phyloP scores from a whole-genome alignment of 2,797 vertebrate genomes.

The Chanos chanos region DNA sequence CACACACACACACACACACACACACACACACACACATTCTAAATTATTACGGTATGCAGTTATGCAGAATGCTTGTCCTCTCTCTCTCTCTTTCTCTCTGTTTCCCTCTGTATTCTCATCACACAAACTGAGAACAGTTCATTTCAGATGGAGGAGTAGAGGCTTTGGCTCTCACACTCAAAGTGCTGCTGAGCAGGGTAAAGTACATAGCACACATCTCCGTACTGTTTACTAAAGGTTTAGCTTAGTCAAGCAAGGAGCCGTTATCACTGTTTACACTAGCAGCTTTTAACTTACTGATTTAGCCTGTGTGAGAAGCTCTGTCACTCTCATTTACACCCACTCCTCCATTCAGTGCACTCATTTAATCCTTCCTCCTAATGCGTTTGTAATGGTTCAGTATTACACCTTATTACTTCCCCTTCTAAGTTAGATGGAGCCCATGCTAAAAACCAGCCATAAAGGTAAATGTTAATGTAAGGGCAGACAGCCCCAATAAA shows the following conservation, averaged over 20 bases:
- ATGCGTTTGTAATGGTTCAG: constrained; percentile 11
- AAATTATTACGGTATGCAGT: no score
- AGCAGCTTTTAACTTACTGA: constrained; percentile 35
- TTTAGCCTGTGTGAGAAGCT: constrained; percentile 11
- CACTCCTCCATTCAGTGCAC: constrained; percentile 2
- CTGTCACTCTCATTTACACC: constrained; percentile 16
- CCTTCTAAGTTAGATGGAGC: neutral
- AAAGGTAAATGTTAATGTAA: no score
- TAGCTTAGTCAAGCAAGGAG: constrained; percentile 32
- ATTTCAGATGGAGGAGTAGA: constrained; percentile 29
- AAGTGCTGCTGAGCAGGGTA: constrained; percentile 14
- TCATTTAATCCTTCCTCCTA: neutral
- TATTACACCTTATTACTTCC: constrained; percentile 8
- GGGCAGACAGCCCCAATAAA: no score
- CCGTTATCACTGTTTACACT: constrained; percentile 43
- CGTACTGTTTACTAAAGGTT: constrained; percentile 26
- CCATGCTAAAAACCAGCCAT: no score
- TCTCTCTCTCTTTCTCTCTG: neutral
- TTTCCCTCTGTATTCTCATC: neutral
- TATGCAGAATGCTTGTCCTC: no score
- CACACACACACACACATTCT: no score
- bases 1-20: no score
- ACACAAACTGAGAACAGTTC: neutral
- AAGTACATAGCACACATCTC: constrained; percentile 12
- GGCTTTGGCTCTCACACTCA: constrained; percentile 18